Percentiles rank a stretch among this genome's conserved stretches.
Conservation (phyloP, 2,888 invertebrate genomes). For the Stramonita haemastoma region DNA sequence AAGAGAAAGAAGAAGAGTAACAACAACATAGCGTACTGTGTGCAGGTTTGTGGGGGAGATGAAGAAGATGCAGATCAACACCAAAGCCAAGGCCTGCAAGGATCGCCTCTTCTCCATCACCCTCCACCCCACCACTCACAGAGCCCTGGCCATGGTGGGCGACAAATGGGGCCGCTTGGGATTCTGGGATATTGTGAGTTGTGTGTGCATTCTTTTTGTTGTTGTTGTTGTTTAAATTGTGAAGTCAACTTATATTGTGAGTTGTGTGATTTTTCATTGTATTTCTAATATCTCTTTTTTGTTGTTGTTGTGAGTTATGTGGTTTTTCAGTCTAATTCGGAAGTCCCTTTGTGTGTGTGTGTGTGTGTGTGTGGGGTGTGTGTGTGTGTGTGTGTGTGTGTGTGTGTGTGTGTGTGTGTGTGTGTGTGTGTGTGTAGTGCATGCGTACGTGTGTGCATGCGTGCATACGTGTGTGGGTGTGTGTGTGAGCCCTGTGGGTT, state of each 20-base stretch:
- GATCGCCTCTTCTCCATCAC: slow-evolving; percentile 76
- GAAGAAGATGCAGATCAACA: slow-evolving; percentile 34
- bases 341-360: slow-evolving; percentile 62
- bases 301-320: no score
- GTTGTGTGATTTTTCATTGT: no score
- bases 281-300: no score
- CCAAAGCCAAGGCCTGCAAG: slow-evolving; percentile 73
- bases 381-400: neutral
- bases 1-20: no score
- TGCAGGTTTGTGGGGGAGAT: slow-evolving; percentile 42
- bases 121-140: slow-evolving; percentile 74
- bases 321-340: no score
- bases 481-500: neutral
- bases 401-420: neutral
- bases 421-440: neutral
- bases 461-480: neutral
- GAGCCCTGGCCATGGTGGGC: slow-evolving; percentile 75
- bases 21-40: neutral
- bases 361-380: neutral
- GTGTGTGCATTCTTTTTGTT: neutral
- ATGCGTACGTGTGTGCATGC: neutral
- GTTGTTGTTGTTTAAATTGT: no score
- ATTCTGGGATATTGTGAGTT: slow-evolving; percentile 73
- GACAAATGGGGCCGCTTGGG: slow-evolving; percentile 76
- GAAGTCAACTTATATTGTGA: no score